A percentile compares a stretch with the other conserved stretches of the same genome.
Evolutionary conservation across 2,888 invertebrate genomes (phyloP).

Genomic region (Brassicogethes aeneus): DNA sequence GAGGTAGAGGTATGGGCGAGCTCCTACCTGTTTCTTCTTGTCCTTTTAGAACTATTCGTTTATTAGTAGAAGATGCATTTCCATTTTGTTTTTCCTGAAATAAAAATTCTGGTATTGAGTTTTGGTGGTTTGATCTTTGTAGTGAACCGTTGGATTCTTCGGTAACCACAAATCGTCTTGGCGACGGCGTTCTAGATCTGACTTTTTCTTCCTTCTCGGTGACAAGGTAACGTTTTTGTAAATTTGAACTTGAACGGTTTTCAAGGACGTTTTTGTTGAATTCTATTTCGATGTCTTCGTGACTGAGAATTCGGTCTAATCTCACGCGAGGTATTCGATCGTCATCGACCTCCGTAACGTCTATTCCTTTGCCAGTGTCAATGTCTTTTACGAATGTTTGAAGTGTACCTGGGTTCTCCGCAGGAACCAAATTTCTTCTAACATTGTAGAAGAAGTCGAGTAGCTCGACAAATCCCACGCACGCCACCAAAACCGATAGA

Average conservation of each 20-base stretch:
- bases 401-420: conserved; percentile 12
- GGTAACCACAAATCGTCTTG: conserved; percentile 20
- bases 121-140: conserved; percentile 14
- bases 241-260: conserved; percentile 15
- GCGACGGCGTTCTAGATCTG: conserved; percentile 8
- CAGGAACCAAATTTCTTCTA: conserved; percentile 17
- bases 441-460: conserved; percentile 49
- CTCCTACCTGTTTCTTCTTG: conserved; percentile 10
- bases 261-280: conserved; percentile 13
- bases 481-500: conserved; percentile 64
- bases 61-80: conserved; percentile 8
- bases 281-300: conserved; percentile 24
- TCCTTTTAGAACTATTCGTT: conserved; percentile 18
- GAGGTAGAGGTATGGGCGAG: conserved; percentile 19
- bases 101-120: conserved; percentile 22
- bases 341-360: neutral
- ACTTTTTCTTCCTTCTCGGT: conserved; percentile 18
- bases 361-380: conserved; percentile 1
- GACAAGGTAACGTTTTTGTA: conserved; percentile 21
- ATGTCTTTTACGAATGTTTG: conserved; percentile 3
- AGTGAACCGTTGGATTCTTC: conserved; percentile 15
- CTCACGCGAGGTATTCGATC: conserved; percentile 15
- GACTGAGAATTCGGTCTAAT: conserved; percentile 14
- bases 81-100: conserved; percentile 14
- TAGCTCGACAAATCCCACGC: conserved; percentile 65